phyloP scores from a whole-genome alignment of 2,113 vertebrate species.

The Oryzias woworae region DNA sequence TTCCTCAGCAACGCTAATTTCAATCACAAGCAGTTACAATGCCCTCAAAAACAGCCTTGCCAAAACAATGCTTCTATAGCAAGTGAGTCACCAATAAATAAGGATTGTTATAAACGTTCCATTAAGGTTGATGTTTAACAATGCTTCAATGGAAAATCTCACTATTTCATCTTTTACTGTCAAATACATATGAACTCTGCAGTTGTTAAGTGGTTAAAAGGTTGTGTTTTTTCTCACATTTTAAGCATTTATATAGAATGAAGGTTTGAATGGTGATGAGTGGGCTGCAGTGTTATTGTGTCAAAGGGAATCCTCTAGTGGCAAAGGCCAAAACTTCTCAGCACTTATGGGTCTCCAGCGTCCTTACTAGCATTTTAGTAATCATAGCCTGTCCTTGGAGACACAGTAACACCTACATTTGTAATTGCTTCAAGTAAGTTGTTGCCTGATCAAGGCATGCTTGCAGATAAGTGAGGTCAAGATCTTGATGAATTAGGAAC shows the following conservation, averaged over 20 bases:
- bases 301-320: slow-evolving; percentile 74
- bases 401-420: background rate
- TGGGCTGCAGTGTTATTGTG: slow-evolving; percentile 27
- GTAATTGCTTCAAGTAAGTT: background rate
- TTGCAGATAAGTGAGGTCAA: too few relatives aligned
- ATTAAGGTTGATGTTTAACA: background rate
- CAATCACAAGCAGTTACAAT: slow-evolving; percentile 59
- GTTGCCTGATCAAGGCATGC: background rate
- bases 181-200: too few relatives aligned
- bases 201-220: too few relatives aligned
- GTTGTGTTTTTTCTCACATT: too few relatives aligned
- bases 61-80: slow-evolving; percentile 39
- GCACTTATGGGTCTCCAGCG: background rate
- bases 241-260: background rate
- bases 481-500: too few relatives aligned
- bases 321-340: slow-evolving; percentile 40
- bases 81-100: slow-evolving; percentile 31
- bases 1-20: slow-evolving; percentile 71
- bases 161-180: too few relatives aligned
- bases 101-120: too few relatives aligned
- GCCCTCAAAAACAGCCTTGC: slow-evolving; percentile 59
- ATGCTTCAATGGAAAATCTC: background rate
- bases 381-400: background rate
- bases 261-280: slow-evolving; percentile 8
- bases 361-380: background rate